These are phyloP conservation scores for Gallinago solitaria DNA, from an alignment of 2,797 vertebrate species.

Conservation along the genomic window DNA sequence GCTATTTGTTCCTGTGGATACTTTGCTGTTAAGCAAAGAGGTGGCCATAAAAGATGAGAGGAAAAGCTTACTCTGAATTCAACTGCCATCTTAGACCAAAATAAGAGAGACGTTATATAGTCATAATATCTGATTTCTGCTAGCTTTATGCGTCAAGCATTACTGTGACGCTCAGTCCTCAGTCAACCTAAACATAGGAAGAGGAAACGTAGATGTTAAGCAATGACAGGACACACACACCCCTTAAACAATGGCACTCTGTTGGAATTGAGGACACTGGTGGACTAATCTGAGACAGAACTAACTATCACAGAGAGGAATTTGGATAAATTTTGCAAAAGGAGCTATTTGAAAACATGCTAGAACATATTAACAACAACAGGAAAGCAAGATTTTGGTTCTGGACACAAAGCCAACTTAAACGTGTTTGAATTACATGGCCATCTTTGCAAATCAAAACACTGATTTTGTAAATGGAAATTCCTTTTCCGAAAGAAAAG, in stretches of 20 bases:
- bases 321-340: neutral
- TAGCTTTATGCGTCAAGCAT: neutral
- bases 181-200: neutral
- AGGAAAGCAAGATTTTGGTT: neutral
- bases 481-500: neutral
- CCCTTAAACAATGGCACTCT: neutral
- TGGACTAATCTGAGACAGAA: neutral
- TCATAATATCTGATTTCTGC: neutral
- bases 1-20: neutral
- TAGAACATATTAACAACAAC: neutral
- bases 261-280: neutral
- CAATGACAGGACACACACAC: neutral
- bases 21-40: neutral
- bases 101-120: fast-evolving
- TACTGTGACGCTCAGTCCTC: neutral
- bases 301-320: neutral
- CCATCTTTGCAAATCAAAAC: neutral
- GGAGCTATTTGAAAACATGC: neutral
- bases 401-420: neutral
- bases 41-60: neutral
- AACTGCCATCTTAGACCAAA: neutral
- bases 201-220: neutral
- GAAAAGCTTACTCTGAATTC: neutral
- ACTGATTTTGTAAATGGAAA: neutral
- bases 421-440: neutral